Base-by-base conservation (phyloP, 1,140 invertebrate genomes). In the Lethrus apterus region DNA sequence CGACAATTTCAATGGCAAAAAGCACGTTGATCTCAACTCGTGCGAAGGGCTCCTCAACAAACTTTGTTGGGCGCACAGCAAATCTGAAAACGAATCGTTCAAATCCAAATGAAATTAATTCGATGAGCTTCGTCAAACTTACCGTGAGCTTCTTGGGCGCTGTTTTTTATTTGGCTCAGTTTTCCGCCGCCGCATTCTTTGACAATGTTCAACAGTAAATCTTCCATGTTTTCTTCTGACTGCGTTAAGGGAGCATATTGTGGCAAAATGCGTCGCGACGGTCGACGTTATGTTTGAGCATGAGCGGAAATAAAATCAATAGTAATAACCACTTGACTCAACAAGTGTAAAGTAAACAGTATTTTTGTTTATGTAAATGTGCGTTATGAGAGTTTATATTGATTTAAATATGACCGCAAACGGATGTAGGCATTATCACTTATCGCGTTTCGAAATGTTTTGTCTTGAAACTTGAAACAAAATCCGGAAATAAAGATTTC, bases 71-170 rank as follows among this genome's bases (percentile, higher is more conserved):
- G 83, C 77, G 59, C 84, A 83, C 51, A 93, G 70, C 55, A 91
- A 77, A 70, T 89, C 89, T 93, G 56, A 29, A 74, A 70, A 23
- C 33, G 36, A 23, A 38, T 18, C 17, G 4, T 42, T 14, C 7
- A 7, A n/a, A n/a, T n/a, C n/a, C 40, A 11, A 35, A 38, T 11
- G 24, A 43, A 26, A 4, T 38, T 9, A 30, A 18, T 4, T 32
- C 11, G 19, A 43, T 29, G 5, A 9, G n/a, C 15, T 21, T 8
- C 10, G 11, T 40, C 13, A 56, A 24, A 54, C 65, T 73, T 72
- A 88, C 86, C 84, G 62, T 82, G 76, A 56, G 84, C 84, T 70
- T 85, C 83, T 67, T 88, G 84, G 58, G 84, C 80, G 53, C 82
- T 74, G 72, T 86, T 83, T 57, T 79, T 78, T 51, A 88, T 59